phyloP scores from a whole-genome alignment of 2,113 vertebrate genomes.

The Tetrax tetrax region DNA sequence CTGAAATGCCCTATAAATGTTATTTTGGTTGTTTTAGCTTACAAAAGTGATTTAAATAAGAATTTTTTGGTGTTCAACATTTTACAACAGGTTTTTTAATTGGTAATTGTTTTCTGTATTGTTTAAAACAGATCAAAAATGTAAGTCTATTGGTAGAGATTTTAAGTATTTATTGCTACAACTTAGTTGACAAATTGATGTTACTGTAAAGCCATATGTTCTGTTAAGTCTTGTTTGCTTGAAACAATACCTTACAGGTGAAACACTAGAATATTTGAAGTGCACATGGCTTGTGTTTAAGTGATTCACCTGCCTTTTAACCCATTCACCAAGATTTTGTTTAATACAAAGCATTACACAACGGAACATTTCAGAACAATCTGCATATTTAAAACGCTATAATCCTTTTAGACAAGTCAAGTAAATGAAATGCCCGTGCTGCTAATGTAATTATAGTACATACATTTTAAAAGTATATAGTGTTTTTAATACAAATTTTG shows the following conservation, averaged over 20 bases:
- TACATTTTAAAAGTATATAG: slow-evolving; percentile 57
- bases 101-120: slow-evolving; percentile 91
- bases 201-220: slow-evolving; percentile 84
- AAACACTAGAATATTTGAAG: slow-evolving; percentile 75
- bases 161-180: slow-evolving; percentile 92
- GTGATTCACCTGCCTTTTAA: slow-evolving; percentile 76
- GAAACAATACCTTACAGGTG: slow-evolving; percentile 73
- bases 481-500: slow-evolving; percentile 62
- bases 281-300: slow-evolving; percentile 78
- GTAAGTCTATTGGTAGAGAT: slow-evolving; percentile 86
- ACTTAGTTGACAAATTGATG: slow-evolving; percentile 80
- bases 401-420: slow-evolving; percentile 57
- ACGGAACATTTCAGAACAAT: slow-evolving; percentile 67
- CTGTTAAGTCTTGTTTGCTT: slow-evolving; percentile 80
- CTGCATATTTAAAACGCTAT: slow-evolving; percentile 51
- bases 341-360: slow-evolving; percentile 62
- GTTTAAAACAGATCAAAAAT: slow-evolving; percentile 83
- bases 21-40: slow-evolving; percentile 81
- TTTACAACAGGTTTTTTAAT: slow-evolving; percentile 87
- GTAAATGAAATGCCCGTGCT: slow-evolving; percentile 58
- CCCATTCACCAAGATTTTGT: slow-evolving; percentile 73
- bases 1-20: slow-evolving; percentile 74
- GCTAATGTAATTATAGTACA: slow-evolving; percentile 56
- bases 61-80: slow-evolving; percentile 82
- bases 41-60: slow-evolving; percentile 80